phyloP scores from a whole-genome alignment of 2,797 vertebrate genomes.

The Sebastolobus alascanus region DNA sequence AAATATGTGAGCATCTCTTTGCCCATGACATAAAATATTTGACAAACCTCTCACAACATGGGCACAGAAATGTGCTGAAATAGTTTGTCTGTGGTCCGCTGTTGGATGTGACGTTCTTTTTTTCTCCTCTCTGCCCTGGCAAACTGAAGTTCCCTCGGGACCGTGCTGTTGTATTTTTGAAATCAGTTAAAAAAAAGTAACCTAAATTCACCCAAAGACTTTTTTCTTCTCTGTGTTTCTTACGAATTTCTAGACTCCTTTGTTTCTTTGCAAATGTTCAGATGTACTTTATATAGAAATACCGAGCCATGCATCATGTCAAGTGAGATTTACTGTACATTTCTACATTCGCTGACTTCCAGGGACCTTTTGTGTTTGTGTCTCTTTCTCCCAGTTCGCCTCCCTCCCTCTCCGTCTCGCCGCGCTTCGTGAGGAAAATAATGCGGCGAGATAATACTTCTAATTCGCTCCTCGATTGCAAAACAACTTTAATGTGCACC shows the following conservation, averaged over 20 bases:
- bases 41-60: conserved; percentile 7
- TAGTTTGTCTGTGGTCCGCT: conserved; percentile 28
- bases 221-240: neutral
- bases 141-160: conserved; percentile 49
- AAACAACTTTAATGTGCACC: conserved; percentile 66
- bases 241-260: conserved; percentile 35
- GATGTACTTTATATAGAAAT: conserved; percentile 71
- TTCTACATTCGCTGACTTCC: conserved; percentile 61
- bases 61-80: conserved; percentile 22
- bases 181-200: conserved; percentile 36
- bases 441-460: conserved; percentile 50
- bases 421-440: conserved; percentile 55
- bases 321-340: conserved; percentile 69
- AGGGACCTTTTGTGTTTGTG: conserved; percentile 65
- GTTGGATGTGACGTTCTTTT: conserved; percentile 6
- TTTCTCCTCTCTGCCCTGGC: conserved; percentile 25
- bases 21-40: neutral
- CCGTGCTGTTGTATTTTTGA: conserved; percentile 39
- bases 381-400: conserved; percentile 37
- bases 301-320: conserved; percentile 64
- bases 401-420: conserved; percentile 7
- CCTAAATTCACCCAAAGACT: conserved; percentile 45
- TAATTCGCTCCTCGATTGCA: conserved; percentile 64
- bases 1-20: conserved; percentile 2
- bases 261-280: conserved; percentile 59